Evolutionary conservation across 1,140 invertebrate species (phyloP), one percentile per base, ranked within the genome.

Genomic region (Brachionus manjavacas): DNA sequence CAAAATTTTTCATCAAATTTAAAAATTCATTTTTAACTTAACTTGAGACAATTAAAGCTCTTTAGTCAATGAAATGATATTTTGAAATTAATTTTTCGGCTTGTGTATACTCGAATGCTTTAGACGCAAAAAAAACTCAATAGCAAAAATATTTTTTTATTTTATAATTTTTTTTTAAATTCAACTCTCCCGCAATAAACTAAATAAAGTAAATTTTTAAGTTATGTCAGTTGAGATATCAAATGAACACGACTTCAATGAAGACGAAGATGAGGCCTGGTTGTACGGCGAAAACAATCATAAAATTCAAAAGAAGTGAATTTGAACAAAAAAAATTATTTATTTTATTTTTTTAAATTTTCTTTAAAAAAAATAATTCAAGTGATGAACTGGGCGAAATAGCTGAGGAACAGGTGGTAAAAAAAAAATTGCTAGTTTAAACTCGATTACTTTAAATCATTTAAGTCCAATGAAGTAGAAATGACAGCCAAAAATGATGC

Each of bases 201-300:
- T 14, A 41, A 74, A 23, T 74, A 74, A 41, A 43, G 8, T 74
- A 16, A 3, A 49, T 12, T 76, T 25, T 25, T 23, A 20, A 60
- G 39, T 76, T 49, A 76, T 76, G 72, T 76, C 72, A 14, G 16
- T 46, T 49, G 72, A 76, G 16, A 16, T 28, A 46, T 25, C 72
- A 76, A 25, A 49, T 49, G 72, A 76, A 76, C 25, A 49, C 23
- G 23, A 49, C 46, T 49, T 76, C 20, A 76, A 76, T 46, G 72
- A 76, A 25, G 72, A 76, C 20, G 81, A 83, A 35, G 81, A 83
- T 20, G 81, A 83, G 12, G 49, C 64, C 52, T 83, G 81, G 81
- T 39, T 83, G 16, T 83, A 83, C 49, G 76, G 76, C 14, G 52
- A 80, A 80, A 28, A 60, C 16, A 60, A 55, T 20, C 11, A 20